Base-by-base conservation (phyloP, 2,113 vertebrate species). In the Mustela nigripes region DNA sequence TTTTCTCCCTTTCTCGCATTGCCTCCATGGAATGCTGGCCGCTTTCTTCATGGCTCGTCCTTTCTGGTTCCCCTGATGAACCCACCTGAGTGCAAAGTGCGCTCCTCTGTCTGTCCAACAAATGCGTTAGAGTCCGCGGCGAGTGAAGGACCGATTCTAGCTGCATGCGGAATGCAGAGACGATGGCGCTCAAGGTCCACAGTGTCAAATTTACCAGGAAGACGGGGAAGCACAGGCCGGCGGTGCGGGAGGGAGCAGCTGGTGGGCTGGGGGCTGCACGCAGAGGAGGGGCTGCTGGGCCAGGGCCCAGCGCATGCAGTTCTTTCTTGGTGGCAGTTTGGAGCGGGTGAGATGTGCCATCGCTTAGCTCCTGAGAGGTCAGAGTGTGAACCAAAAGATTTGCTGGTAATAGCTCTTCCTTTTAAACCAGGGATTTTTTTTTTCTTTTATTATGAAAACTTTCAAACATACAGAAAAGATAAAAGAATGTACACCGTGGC, bases 1-100 rank as follows among this genome's bases (percentile, higher is more conserved):
- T 79, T 97, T 60, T 11, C 42, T 56, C 65, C 16, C 39, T 82
- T 87, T 48, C 90, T 48, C 93, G 45, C n/a, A 58, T 58, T n/a
- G 50, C 28, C 92, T 85, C 56, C 53, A 5, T 16, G 31, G 36
- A 28, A 67, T 73, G 45, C 36, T 33, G 53, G 10, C 63, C 21
- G 45, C 83, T 97, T 60, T 94, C 89, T 94, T 65, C 74, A 0
- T 60, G n/a, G 42, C 15, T 12, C 82, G 22, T 45, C 21, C 83
- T 91, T 48, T 67, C 62, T 82, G 82, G 24, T 82, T 94, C 11
- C 56, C 74, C 39, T 84, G 12, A 53, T 93, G 65, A 74, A 69
- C 50, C 60, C 56, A 81, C 7, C 33, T 28, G n/a, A 92, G 33
- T 84, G 42, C 36, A 67, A 91, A 74, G 56, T n/a, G 1, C 24